Evolutionary conservation across 2,113 vertebrate genomes (phyloP).

Genomic region (Martes martes): DNA sequence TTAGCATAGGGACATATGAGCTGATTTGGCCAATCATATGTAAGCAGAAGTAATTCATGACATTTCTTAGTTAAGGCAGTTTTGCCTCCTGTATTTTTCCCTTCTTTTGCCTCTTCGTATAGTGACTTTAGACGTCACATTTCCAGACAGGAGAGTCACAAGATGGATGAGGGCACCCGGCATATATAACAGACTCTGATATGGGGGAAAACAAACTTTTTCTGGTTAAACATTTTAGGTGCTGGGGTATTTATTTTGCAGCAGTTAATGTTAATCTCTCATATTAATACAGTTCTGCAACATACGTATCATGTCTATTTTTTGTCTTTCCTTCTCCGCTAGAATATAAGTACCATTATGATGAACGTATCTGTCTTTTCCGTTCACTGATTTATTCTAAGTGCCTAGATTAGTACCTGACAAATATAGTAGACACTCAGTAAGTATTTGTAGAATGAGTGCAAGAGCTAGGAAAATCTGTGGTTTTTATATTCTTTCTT

Average conservation of each 20-base stretch:
- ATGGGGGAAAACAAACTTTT: background rate
- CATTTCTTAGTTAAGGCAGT: background rate
- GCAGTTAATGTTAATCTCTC: background rate
- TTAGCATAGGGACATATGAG: background rate
- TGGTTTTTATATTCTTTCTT: background rate
- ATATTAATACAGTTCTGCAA: background rate
- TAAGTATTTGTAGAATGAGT: background rate
- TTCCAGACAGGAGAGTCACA: background rate
- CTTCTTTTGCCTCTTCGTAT: background rate
- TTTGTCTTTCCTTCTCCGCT: background rate
- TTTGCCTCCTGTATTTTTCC: background rate
- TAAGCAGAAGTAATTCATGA: background rate
- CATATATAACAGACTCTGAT: background rate
- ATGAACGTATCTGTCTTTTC: background rate
- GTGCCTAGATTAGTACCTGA: background rate
- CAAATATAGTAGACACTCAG: background rate
- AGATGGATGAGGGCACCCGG: background rate
- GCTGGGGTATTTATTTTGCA: background rate
- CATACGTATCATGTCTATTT: background rate
- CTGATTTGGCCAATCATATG: background rate
- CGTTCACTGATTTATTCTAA: background rate
- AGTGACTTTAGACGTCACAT: background rate
- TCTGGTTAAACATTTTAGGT: background rate
- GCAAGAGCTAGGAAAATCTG: background rate
- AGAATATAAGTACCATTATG: background rate